Base-by-base conservation (phyloP, 2,888 invertebrate genomes). In the Trachelus troglodyta region DNA sequence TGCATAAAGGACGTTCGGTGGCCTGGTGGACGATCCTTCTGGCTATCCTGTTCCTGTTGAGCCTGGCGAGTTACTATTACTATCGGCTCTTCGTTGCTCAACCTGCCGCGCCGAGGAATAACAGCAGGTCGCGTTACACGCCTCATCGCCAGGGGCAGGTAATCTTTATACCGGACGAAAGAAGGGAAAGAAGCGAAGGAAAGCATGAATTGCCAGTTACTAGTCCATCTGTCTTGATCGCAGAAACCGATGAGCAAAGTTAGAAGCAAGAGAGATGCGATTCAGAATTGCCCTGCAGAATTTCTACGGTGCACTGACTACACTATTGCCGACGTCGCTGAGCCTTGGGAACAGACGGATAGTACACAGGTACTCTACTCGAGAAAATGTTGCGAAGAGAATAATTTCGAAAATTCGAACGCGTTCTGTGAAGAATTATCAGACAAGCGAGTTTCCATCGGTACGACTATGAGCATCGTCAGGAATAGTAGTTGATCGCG, bases 221-320 rank as follows among this genome's bases (percentile, higher is more conserved):
- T 31, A 69, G 33, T 76, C 76, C n/a, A n/a, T 74, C n/a, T 56
- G 37, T 76, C 75, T 74, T 33, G 69, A n/a, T 69, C 23, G 56
- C 31, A 34, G 68, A 56, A 34, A 74, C 37, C 37, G 37, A 37
- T 12, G 37, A 37, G 37, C 37, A 37, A 37, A 37, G 1, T 15
- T 31, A 74, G 69, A 23, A 12, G 56, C 12, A 82, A 77, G 78
- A 81, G 35, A 74, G 83, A 85, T 69, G 83, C 81, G 12, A 76
- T 75, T 71, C 84, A 85, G 75, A 86, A 84, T 79, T 84, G 79
- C 69, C 84, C 84, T 2, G 81, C 84, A 11, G 82, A 86, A 80
- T 84, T 84, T 78, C 34, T 81, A 56, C 78, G 74, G 12, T 75
- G 76, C 34, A 75, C 74, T 31, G 79, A 79, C n/a, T 35, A 40